Base-by-base conservation (phyloP, 1,140 invertebrate species). In the Colletes latitarsis region DNA sequence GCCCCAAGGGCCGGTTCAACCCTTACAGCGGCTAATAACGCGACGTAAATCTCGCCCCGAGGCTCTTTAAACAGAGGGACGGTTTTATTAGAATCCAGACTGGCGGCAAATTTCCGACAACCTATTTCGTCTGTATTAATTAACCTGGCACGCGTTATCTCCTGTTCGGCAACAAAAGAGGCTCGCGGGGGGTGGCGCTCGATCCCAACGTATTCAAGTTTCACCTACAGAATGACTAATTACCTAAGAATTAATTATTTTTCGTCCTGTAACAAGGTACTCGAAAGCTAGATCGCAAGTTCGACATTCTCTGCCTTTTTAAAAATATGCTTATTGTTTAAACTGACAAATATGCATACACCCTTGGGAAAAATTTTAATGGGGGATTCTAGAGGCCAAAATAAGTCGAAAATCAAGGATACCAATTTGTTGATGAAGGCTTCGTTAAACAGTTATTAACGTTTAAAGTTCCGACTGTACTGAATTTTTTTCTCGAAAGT, bases 21-120 rank as follows among this genome's bases (percentile, higher is more conserved):
- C 72, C 30, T 72, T 69, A 75, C 15, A 58, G 52, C 43, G 43
- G 43, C 57, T 85, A 84, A 81, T 84, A 85, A 39, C 41, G n/a
- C 17, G 39, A 66, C 60, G 75, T 86, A 79, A 75, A 82, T 85
- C 84, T 82, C 72, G 55, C 57, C 71, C 60, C 30, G 57, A 19
- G 67, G 63, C 69, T 68, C 41, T 41, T 43, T 55, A 83, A 81
- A 64, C 46, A 70, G 15, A 63, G 52, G 21, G 46, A 30, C 53
- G 68, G 69, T 85, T 84, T 82, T 70, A 85, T 85, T 78, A 75
- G 46, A 63, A 52, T 43, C 43, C 17, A 60, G 64, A 12, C 39
- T 43, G 43, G 10, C 69, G 53, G 74, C 68, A 83, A 81, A 85
- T 76, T 71, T 21, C 53, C 53, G 53, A 69, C 73, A 52, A 39